Evolutionary conservation across 2,797 vertebrate species (phyloP).

Genomic region (Columba guinea): DNA sequence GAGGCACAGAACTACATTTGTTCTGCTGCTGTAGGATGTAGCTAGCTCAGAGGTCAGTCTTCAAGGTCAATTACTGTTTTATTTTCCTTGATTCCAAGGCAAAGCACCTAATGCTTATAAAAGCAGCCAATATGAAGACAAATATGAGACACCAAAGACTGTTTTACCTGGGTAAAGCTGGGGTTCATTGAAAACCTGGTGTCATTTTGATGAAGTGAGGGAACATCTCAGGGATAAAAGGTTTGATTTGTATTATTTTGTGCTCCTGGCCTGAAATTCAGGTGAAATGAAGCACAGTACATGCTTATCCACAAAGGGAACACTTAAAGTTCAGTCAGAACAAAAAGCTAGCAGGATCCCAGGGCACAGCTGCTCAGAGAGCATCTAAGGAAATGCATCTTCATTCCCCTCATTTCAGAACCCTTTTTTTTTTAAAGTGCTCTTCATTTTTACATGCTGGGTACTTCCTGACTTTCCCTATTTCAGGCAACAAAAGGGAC

Average conservation of each 20-base stretch:
- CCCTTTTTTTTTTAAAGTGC: background rate
- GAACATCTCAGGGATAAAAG: background rate
- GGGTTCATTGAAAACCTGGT: background rate
- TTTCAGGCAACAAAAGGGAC: background rate
- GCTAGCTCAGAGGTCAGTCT: background rate
- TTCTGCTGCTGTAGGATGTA: background rate
- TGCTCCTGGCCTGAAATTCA: background rate
- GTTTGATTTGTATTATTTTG: constrained; percentile 16
- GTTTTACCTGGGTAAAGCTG: background rate
- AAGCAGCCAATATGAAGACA: background rate
- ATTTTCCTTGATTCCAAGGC: background rate
- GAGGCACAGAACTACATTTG: background rate
- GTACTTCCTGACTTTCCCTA: background rate
- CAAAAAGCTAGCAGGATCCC: background rate
- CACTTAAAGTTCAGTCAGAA: background rate
- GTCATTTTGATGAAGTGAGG: constrained; percentile 28
- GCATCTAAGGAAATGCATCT: background rate
- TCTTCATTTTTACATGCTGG: background rate
- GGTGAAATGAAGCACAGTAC: background rate
- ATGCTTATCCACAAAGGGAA: background rate
- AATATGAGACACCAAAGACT: background rate
- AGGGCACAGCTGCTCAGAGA: background rate
- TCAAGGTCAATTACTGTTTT: background rate
- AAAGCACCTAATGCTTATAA: background rate
- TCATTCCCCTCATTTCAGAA: background rate